A percentile compares a stretch with the other conserved stretches of the same genome.
These are phyloP conservation scores for Neolamprologus cancellatus DNA, from an alignment of 2,113 vertebrate species.

Conservation along the genomic window DNA sequence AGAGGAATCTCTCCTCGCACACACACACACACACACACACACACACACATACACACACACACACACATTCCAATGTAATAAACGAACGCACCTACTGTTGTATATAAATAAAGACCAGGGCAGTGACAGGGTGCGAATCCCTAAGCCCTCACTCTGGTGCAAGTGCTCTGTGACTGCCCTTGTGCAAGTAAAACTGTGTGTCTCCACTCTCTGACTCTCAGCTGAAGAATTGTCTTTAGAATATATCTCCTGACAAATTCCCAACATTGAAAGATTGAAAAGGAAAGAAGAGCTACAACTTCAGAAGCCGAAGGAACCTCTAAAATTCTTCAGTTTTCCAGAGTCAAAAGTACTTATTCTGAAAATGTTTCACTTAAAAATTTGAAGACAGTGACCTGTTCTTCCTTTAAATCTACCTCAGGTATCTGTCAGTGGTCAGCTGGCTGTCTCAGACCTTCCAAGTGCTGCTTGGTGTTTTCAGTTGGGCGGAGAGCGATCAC, in stretches of 20 bases:
- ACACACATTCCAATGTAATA: no score
- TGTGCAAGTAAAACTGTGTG: no score
- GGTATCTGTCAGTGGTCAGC: slow-evolving; percentile 52
- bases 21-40: no score
- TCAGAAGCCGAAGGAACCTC: background rate
- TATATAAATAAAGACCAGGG: no score
- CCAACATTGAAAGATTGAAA: background rate
- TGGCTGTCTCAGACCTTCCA: slow-evolving; percentile 62
- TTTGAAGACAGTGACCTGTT: background rate
- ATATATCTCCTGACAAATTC: background rate
- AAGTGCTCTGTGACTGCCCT: no score
- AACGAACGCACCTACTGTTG: no score
- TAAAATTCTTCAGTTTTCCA: background rate
- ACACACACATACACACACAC: no score
- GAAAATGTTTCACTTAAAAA: background rate
- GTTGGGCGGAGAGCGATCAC: slow-evolving; percentile 47
- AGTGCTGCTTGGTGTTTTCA: slow-evolving; percentile 32
- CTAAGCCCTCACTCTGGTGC: no score
- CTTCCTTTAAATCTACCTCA: background rate
- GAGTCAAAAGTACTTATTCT: background rate
- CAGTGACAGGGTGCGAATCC: no score
- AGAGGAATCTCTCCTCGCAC: no score
- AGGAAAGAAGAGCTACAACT: background rate
- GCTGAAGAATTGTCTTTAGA: no score
- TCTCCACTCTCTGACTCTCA: no score